Evolutionary conservation across 2,797 vertebrate species (phyloP).

Genomic region (Scolopax bukidnonensis): DNA sequence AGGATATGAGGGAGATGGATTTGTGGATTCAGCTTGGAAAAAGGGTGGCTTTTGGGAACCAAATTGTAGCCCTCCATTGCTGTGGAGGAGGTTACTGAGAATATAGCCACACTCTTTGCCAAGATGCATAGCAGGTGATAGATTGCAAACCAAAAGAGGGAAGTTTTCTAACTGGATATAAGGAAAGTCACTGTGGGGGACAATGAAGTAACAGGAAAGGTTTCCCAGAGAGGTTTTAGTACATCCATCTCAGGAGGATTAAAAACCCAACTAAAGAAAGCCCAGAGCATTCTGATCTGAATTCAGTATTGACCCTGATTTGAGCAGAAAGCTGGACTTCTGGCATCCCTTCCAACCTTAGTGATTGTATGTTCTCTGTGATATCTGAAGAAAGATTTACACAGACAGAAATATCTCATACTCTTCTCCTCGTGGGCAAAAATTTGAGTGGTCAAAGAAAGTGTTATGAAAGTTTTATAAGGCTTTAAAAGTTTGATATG

Average conservation of each 20-base stretch:
- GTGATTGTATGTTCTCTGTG: neutral
- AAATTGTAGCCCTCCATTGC: neutral
- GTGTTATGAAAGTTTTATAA: neutral
- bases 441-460: neutral
- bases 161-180: neutral
- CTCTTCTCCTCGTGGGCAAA: neutral
- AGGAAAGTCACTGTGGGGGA: neutral
- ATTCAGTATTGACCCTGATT: neutral
- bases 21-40: neutral
- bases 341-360: neutral
- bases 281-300: neutral
- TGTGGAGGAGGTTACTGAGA: neutral
- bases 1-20: neutral
- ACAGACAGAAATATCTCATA: neutral
- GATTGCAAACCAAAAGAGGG: neutral
- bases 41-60: neutral
- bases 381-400: neutral
- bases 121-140: neutral
- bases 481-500: neutral
- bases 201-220: neutral
- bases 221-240: neutral
- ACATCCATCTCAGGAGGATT: neutral
- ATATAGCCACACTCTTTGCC: neutral
- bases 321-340: neutral
- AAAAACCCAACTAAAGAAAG: neutral